Conservation (phyloP, 2,113 vertebrate species). For the Neopipo cinnamomea region DNA sequence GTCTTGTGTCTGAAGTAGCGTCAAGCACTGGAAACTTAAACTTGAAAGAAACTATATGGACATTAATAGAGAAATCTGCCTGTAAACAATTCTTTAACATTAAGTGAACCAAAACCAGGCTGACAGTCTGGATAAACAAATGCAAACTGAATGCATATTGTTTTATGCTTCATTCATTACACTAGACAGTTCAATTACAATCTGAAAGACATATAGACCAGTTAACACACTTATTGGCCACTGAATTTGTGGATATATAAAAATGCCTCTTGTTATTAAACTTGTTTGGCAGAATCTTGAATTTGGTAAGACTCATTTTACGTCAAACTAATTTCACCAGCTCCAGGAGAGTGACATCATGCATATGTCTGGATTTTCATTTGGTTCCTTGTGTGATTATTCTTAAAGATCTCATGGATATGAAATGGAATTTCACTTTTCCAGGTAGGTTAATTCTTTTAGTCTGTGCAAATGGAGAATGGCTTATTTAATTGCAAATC, state of each 20-base stretch:
- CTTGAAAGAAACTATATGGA: not conserved
- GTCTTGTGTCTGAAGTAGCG: not conserved
- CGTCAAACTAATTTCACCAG: not conserved
- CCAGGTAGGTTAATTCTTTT: not conserved
- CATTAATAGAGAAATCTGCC: not conserved
- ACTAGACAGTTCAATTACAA: constrained; percentile 44
- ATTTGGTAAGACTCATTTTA: not conserved
- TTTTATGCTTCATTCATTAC: constrained; percentile 8
- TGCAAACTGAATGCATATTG: not conserved
- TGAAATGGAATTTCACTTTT: not conserved
- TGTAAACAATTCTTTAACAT: not conserved
- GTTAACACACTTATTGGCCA: not conserved
- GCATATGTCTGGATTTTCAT: not conserved
- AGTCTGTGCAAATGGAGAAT: not conserved
- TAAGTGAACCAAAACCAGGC: not conserved
- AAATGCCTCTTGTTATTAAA: not conserved
- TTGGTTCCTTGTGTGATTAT: not conserved
- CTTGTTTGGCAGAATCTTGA: not conserved
- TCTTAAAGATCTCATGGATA: not conserved
- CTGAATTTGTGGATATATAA: not conserved
- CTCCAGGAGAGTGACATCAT: not conserved
- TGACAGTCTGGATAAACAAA: constrained; percentile 35
- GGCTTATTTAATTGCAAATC: not conserved
- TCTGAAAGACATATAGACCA: not conserved
- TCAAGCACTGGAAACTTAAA: not conserved